Conservation (phyloP, 2,888 invertebrate genomes). For the Sympetrum striolatum region DNA sequence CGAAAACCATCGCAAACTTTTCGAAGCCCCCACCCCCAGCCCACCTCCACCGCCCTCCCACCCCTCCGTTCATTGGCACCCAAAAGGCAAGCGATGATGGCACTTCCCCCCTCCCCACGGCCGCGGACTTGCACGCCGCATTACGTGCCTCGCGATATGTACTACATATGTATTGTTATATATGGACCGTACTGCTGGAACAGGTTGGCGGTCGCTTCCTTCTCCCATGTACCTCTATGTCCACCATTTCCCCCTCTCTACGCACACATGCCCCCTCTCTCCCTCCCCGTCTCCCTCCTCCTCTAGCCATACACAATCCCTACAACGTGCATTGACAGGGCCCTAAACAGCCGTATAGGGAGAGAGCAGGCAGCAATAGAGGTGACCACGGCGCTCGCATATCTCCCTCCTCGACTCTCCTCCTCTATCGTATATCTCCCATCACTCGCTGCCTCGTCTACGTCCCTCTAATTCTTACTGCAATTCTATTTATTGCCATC, state of each 20-base stretch:
- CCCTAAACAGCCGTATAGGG: conserved; percentile 42
- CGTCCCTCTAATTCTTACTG: background rate
- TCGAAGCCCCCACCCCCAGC: background rate
- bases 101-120: background rate
- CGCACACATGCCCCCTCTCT: background rate
- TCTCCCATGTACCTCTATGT: background rate
- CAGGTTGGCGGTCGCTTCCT: conserved; percentile 14
- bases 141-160: conserved; percentile 24
- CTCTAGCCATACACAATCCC: conserved; percentile 24
- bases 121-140: conserved; percentile 6
- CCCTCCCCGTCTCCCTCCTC: background rate
- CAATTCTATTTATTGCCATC: background rate
- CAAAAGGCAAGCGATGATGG: background rate
- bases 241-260: background rate
- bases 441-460: background rate
- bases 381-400: conserved; percentile 29
- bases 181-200: conserved; percentile 40
- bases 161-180: conserved; percentile 36
- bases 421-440: conserved; percentile 1
- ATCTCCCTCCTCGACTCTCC: background rate
- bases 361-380: conserved; percentile 35
- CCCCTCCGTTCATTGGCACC: background rate
- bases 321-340: conserved; percentile 37
- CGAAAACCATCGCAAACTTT: background rate
- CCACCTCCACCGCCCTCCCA: background rate